Percentiles rank a stretch among this genome's conserved stretches.
These are phyloP conservation scores for Smutsia gigantea DNA, from an alignment of 2,797 vertebrate species.

Conservation along the genomic window DNA sequence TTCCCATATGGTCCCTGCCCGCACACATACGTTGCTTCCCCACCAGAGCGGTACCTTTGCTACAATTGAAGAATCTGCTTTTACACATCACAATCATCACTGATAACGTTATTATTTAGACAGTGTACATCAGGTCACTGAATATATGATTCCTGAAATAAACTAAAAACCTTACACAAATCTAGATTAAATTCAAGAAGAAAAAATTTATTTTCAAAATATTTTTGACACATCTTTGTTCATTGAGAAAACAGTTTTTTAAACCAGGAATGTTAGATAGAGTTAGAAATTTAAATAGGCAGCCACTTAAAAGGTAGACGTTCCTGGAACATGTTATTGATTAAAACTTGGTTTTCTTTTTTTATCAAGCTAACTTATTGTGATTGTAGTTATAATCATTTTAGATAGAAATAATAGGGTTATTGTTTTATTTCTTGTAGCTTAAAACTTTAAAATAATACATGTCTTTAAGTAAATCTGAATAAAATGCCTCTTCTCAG, in stretches of 20 bases:
- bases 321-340: background rate
- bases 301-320: background rate
- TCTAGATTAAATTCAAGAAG: conserved; percentile 24
- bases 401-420: background rate
- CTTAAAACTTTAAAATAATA: background rate
- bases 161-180: background rate
- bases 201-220: conserved; percentile 22
- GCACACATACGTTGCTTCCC: too few species aligned
- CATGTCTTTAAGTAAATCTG: background rate
- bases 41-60: background rate
- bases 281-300: background rate
- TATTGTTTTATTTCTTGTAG: background rate
- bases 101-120: background rate
- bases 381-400: background rate
- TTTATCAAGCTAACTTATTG: background rate
- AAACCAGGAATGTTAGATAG: background rate
- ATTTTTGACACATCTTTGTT: background rate
- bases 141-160: background rate
- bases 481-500: background rate
- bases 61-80: background rate
- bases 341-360: background rate
- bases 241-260: background rate
- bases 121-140: background rate
- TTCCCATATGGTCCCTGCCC: too few species aligned
- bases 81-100: background rate